These are phyloP conservation scores for Lampris megalopsis DNA, from an alignment of 2,113 vertebrate genomes.

Conservation along the genomic window DNA sequence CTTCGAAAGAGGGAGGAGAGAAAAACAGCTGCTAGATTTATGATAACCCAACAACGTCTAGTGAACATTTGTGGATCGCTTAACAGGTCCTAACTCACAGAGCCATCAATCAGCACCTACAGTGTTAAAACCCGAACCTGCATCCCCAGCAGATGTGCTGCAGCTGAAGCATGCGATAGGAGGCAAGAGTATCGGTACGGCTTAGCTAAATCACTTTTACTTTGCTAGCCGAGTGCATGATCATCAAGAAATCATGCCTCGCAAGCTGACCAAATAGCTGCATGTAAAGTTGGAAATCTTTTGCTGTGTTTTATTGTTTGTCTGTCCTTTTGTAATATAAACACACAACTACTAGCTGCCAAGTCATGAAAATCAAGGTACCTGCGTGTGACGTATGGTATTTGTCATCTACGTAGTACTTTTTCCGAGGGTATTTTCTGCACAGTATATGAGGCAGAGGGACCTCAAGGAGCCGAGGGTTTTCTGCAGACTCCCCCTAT, in stretches of 20 bases:
- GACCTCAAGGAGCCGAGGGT: too few relatives aligned
- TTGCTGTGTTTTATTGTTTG: not conserved
- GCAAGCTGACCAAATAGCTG: too few relatives aligned
- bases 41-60: not conserved
- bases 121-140: not conserved
- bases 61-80: not conserved
- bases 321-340: not conserved
- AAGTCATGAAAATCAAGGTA: not conserved
- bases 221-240: not conserved
- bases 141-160: slow-evolving; percentile 4
- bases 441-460: too few relatives aligned
- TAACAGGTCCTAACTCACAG: slow-evolving; percentile 3
- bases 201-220: not conserved
- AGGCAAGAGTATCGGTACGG: not conserved
- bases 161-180: not conserved
- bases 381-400: too few relatives aligned
- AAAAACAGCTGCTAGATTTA: slow-evolving; percentile 5
- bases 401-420: too few relatives aligned
- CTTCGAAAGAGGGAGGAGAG: not conserved
- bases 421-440: too few relatives aligned
- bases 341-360: too few relatives aligned
- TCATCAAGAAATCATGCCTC: not conserved
- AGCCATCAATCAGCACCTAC: slow-evolving; percentile 9
- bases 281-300: too few relatives aligned
- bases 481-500: not conserved